These are phyloP conservation scores for Gila robusta DNA, from an alignment of 2,797 vertebrate genomes.

Conservation along the genomic window DNA sequence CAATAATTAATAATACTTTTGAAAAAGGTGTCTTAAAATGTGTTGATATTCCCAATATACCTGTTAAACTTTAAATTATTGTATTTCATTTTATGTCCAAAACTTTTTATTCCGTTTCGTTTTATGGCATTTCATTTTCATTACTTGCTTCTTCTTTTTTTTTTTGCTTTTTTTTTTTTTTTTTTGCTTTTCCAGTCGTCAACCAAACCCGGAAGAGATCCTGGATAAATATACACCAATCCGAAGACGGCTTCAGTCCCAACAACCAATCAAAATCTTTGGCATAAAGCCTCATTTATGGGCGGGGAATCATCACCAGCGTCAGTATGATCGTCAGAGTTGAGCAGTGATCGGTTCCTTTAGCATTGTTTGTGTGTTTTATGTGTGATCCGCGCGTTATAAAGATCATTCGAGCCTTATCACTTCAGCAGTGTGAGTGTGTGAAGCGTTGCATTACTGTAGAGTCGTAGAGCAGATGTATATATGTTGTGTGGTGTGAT, in stretches of 20 bases:
- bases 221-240: conserved; percentile 13
- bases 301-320: not conserved
- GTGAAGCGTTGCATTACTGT: conserved; percentile 6
- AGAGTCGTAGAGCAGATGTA: not conserved
- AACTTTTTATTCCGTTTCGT: too few species aligned
- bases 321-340: not conserved
- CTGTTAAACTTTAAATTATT: not conserved
- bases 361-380: not conserved
- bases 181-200: not conserved
- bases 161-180: not conserved
- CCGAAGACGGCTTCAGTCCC: not conserved
- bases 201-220: not conserved
- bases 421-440: conserved; percentile 27
- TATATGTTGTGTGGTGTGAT: conserved; percentile 69
- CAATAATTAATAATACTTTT: not conserved
- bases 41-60: not conserved
- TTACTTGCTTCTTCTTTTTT: not conserved
- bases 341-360: not conserved
- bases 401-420: too few species aligned
- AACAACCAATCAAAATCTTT: conserved; percentile 19
- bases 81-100: not conserved
- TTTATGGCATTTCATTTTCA: not conserved
- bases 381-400: not conserved
- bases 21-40: not conserved
- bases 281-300: too few species aligned